These are phyloP conservation scores for Myrmecophaga tridactyla DNA, from an alignment of 2,113 vertebrate species.

Conservation along the genomic window DNA sequence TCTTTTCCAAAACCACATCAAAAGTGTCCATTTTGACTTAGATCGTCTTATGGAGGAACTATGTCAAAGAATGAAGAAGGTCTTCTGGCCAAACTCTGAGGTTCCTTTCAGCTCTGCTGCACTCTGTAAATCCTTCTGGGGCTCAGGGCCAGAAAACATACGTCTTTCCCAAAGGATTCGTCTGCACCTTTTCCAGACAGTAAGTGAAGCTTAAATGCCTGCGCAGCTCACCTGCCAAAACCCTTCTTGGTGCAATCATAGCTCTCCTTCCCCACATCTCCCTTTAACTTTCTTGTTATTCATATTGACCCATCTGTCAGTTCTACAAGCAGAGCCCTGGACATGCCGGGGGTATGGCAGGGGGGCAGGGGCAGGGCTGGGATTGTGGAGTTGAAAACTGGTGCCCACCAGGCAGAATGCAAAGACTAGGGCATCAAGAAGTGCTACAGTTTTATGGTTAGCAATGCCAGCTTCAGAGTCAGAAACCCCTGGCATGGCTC, in stretches of 20 bases:
- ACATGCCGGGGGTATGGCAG: too few species aligned
- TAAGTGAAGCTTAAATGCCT: not conserved
- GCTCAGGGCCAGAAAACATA: not conserved
- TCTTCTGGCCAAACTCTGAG: not conserved
- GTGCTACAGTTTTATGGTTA: not conserved
- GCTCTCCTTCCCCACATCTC: not conserved
- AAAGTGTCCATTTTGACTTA: not conserved
- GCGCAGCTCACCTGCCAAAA: not conserved
- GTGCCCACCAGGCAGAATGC: not conserved
- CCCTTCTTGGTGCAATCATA: not conserved
- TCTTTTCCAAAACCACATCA: not conserved
- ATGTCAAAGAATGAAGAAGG: not conserved
- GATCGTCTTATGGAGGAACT: not conserved
- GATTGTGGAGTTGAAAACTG: not conserved
- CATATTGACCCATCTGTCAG: not conserved
- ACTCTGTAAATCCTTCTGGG: not conserved
- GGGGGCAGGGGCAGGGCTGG: not conserved
- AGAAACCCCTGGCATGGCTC: not conserved
- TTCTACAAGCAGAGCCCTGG: not conserved
- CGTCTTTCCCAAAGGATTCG: not conserved
- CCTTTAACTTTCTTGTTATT: conserved; percentile 18
- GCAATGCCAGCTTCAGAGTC: not conserved
- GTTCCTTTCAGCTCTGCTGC: not conserved
- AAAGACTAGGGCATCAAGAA: not conserved
- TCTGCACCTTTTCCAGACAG: not conserved